Evolutionary conservation across 2,888 invertebrate genomes (phyloP), one percentile per base, ranked within the genome.

Genomic region (Agrotis segetum): DNA sequence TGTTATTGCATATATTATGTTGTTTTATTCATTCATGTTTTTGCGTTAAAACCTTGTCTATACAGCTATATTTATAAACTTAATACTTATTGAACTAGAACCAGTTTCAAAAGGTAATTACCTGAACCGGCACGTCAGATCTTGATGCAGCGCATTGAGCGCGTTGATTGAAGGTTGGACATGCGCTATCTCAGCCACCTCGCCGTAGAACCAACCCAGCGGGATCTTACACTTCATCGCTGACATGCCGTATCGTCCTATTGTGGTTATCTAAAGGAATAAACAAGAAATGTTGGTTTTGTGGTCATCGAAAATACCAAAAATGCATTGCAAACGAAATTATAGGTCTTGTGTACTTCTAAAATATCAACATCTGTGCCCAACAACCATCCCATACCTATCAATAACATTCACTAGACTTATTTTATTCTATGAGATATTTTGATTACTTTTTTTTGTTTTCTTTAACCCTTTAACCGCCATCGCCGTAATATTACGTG

Each of bases 201-300:
- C 99, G 0, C 99, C 99, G 91, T 98, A 99, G 93, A 99, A 99
- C 93, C 98, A 98, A n/a, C 99, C 99, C 50, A 99, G 96, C 0
- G 99, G 99, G 79, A 99, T 98, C 94, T 98, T 98, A 88, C 99
- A 99, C 84, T 98, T 97, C 68, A 98, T 98, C 0, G 98, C 98
- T 34, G 98, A 98, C 98, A 99, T 98, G 59, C 99, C 99, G 89
- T 99, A 99, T 16, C 99, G 97, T 14, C 99, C 99, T 83, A 99
- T 98, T 1, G 98, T 98, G 47, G 99, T 99, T 76, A 99, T 98
- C 98, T 98, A 90, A 53, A 92, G 79, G 81, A 70, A 67, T 0
- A 65, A 24, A 58, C n/a, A 44, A 40, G 9, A 24, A 29, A 40
- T 17, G 21, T 40, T 13, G n/a, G n/a, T 19, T 21, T 9, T 46